Base-by-base conservation (phyloP, 2,797 vertebrate species). In the Tiaroga cobitis region DNA sequence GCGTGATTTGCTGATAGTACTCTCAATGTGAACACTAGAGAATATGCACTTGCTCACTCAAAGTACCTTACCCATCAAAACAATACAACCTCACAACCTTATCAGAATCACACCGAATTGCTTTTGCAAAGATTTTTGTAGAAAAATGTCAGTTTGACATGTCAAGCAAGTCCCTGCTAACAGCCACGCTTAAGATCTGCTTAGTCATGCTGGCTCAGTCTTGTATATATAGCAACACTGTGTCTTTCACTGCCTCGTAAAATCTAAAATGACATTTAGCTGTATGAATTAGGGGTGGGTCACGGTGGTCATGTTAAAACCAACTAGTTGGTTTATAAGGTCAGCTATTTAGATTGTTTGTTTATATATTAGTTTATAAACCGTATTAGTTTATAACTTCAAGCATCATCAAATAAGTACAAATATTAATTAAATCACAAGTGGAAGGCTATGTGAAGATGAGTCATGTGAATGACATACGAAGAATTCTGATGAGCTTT, bases 1-100 rank as follows among this genome's bases (percentile, higher is more conserved):
- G 56, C 39, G 61, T 78, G 79, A 89, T 88, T 70, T 67, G 54
- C 87, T 51, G 88, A 88, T 88, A 85, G 16, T 49, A 61, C 21
- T 8, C 41, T 34, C 68, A 77, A 46, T 29, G 18, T 69, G 32
- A 81, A 85, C 80, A 76, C 76, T 75, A 56, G 72, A 67, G 67
- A 70, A 81, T 76, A 39, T 72, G 70, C 43, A 59, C 67, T 46
- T 51, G 54, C 76, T 79, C 63, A 77, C 61, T 75, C 56, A 56
- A 67, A 87, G 72, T 46, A 29, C 49, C 32, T 73, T 82, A 68
- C 63, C 32, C 78, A 21, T 87, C 75, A 39, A 59, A 49, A 80
- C 80, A 74, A 70, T 63, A 82, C 74, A 68, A 41, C 65, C 29
- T 41, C 10, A 56, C 80, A 81, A 56, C 87, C 77, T 79, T 84